Evolutionary conservation across 2,888 invertebrate genomes (phyloP).

Genomic region (Mycalesis mineus): DNA sequence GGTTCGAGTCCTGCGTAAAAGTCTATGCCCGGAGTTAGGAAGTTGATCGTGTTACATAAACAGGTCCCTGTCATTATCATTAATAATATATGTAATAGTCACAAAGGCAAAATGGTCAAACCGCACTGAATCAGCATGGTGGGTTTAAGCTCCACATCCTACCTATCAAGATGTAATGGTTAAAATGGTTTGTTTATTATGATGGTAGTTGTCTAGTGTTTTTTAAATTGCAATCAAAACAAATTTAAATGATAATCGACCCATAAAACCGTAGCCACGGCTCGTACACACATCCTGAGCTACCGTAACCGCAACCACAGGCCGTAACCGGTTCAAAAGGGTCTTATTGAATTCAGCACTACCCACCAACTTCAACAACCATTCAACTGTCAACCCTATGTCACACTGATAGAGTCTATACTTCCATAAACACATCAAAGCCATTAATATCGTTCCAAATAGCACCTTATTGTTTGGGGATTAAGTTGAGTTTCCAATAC

Average conservation of each 20-base stretch:
- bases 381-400: constrained; percentile 1
- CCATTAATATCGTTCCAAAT: background rate
- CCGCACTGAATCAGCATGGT: too few species aligned
- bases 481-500: constrained; percentile 14
- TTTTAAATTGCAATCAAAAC: background rate
- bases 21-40: too few species aligned
- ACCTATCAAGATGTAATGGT: too few species aligned
- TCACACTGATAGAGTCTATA: background rate
- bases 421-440: background rate
- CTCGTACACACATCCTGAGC: constrained; percentile 20
- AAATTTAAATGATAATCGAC: background rate
- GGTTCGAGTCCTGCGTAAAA: too few species aligned
- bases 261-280: constrained; percentile 15
- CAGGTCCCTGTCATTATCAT: too few species aligned
- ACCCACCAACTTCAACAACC: background rate
- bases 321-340: constrained; percentile 25
- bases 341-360: constrained; percentile 27
- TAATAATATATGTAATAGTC: too few species aligned
- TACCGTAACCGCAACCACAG: constrained; percentile 24
- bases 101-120: too few species aligned
- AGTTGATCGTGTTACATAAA: too few species aligned
- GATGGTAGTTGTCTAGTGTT: too few species aligned
- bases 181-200: too few species aligned
- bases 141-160: too few species aligned
- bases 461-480: constrained; percentile 5